Conservation (phyloP, 1,140 invertebrate species). For the Micrasema minimum region DNA sequence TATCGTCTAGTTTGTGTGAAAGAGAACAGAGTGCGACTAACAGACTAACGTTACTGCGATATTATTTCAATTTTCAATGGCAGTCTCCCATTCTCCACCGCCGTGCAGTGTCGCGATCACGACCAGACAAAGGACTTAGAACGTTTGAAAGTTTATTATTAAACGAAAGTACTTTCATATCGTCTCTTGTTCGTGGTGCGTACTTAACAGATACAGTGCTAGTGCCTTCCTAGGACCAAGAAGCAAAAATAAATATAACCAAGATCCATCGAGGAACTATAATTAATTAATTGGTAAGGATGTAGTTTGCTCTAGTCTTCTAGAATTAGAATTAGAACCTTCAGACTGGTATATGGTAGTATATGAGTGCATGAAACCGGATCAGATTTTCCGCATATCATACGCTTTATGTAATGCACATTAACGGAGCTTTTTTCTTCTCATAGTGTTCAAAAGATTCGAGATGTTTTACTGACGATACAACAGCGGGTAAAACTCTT, state of each 20-base stretch:
- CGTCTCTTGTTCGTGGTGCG: background rate
- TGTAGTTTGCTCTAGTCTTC: background rate
- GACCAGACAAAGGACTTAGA: background rate
- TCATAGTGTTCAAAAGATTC: no score
- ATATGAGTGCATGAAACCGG: background rate
- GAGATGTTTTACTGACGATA: no score
- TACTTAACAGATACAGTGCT: background rate
- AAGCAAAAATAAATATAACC: no score
- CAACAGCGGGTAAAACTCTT: no score
- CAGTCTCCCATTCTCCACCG: slow-evolving; percentile 39
- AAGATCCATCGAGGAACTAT: background rate
- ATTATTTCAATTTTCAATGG: slow-evolving; percentile 41
- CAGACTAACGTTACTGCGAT: background rate
- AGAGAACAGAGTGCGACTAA: background rate
- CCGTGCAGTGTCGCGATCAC: slow-evolving; percentile 21
- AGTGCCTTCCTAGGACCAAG: slow-evolving; percentile 3
- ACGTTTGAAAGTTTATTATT: slow-evolving; percentile 24
- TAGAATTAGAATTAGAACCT: slow-evolving; percentile 1
- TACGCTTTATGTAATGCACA: slow-evolving; percentile 1
- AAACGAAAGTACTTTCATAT: slow-evolving; percentile 31
- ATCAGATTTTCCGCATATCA: background rate
- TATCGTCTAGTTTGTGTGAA: background rate
- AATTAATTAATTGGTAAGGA: slow-evolving; percentile 15
- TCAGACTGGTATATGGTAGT: background rate
- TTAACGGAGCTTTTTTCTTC: no score